Base-by-base conservation (phyloP, 2,797 vertebrate genomes). In the Sibirionetta formosa region DNA sequence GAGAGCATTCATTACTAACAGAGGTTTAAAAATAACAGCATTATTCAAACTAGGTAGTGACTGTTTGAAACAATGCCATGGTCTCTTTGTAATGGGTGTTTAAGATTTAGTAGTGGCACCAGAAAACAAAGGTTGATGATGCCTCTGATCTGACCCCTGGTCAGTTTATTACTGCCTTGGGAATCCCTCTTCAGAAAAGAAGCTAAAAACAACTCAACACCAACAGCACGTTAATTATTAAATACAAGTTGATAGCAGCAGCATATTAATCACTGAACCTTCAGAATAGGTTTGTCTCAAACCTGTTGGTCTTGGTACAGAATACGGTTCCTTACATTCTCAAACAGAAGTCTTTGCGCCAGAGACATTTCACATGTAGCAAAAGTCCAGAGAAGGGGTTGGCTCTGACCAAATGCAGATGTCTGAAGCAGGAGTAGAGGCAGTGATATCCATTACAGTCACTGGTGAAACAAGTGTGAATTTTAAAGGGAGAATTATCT, bases 11-110 rank as follows among this genome's bases (percentile, higher is more conserved):
- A 23, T 81, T 87, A 68, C 14, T 89, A 86, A 54, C 12, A 29
- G 77, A 75, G 35, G 57, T 79, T 85, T 91, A 23, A 92, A 93
- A 91, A 77, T 44, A 64, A 44, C 27, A 69, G 20, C 38, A 61
- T 57, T 35, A 48, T 68, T 82, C 64, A 94, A 94, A 70, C 33
- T 9, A 27, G 63, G 27, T 5, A 60, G 38, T 11, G 58, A 35
- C 6, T 70, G 27, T 60, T 82, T 31, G 42, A 84, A 91, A 73
- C 3, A 4, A 83, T 68, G n/a, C 82, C 36, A 56, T 17, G 18
- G 44, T 92, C 53, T 90, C 33, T 57, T 40, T 68, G 38, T 64
- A 84, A 56, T 35, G 35, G 15, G 4, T 82, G 3, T 60, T 88
- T 60, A 40, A 76, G 64, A 76, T 93, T 86, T 40, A 77, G 24